phyloP scores from a whole-genome alignment of 2,113 vertebrate genomes.

The Ancistrus triradiatus region DNA sequence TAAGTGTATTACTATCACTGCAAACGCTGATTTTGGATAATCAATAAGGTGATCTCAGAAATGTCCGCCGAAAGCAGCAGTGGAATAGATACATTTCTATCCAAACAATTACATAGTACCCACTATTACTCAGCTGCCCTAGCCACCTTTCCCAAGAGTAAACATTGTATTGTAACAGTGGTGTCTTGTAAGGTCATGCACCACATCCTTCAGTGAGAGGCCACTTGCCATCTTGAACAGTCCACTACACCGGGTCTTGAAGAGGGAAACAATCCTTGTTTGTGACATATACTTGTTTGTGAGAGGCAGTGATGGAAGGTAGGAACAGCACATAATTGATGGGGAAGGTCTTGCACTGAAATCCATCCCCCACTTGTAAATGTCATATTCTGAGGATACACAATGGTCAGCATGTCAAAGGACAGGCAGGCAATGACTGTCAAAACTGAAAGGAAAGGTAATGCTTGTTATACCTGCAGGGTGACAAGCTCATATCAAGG shows the following conservation, averaged over 20 bases:
- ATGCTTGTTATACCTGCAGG: conserved; percentile 23
- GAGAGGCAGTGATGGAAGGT: conserved; percentile 20
- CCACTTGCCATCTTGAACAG: conserved; percentile 18
- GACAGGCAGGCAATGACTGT: no score
- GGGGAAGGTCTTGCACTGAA: neutral
- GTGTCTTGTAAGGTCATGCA: conserved; percentile 18
- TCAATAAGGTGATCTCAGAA: neutral
- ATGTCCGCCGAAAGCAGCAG: neutral
- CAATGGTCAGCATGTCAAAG: conserved; percentile 38
- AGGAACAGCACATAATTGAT: conserved; percentile 25
- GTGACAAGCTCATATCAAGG: conserved; percentile 15
- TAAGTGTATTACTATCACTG: neutral
- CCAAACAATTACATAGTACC: conserved; percentile 8
- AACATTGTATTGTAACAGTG: neutral
- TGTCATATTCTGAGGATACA: conserved; percentile 26
- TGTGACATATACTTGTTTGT: conserved; percentile 8
- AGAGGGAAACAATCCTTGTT: conserved; percentile 25
- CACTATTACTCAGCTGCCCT: conserved; percentile 4
- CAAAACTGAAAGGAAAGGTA: conserved; percentile 26
- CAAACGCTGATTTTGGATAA: neutral
- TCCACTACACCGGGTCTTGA: conserved; percentile 14
- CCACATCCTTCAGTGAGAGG: conserved; percentile 2
- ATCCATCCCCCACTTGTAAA: conserved; percentile 23
- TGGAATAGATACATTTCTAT: neutral
- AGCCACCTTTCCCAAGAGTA: neutral